These are phyloP conservation scores for Drosophila affinis DNA, from an alignment of 2,888 invertebrate species.

Conservation along the genomic window DNA sequence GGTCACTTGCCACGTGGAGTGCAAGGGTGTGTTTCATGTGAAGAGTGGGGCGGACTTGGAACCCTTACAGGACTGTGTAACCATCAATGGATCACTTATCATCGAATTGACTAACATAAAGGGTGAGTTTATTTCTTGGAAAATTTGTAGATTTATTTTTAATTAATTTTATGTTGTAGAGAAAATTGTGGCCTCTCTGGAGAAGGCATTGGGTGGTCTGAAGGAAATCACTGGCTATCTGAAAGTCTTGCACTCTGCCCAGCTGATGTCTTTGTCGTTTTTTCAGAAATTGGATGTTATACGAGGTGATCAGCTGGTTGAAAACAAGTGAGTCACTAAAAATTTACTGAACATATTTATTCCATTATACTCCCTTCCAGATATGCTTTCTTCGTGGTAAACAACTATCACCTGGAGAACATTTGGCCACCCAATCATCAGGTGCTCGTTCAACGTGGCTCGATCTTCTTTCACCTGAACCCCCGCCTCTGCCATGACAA, in stretches of 20 bases:
- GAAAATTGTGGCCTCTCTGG: slow-evolving; percentile 84
- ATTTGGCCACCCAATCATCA: slow-evolving; percentile 85
- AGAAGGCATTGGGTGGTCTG: slow-evolving; percentile 86
- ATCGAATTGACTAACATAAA: slow-evolving; percentile 84
- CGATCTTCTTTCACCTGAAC: slow-evolving; percentile 89
- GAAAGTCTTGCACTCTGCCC: slow-evolving; percentile 86
- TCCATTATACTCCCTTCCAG: slow-evolving; percentile 56
- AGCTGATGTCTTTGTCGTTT: slow-evolving; percentile 87
- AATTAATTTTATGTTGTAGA: slow-evolving; percentile 48
- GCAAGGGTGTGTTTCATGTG: slow-evolving; percentile 67
- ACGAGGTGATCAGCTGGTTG: slow-evolving; percentile 84
- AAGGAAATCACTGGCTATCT: slow-evolving; percentile 88
- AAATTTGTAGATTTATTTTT: too few relatives aligned
- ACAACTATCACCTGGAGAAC: slow-evolving; percentile 88
- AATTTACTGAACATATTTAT: too few relatives aligned
- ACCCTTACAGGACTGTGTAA: slow-evolving; percentile 87
- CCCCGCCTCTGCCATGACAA: slow-evolving; percentile 88
- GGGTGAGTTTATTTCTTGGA: slow-evolving; percentile 56
- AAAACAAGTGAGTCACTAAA: slow-evolving; percentile 64
- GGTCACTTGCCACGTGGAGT: slow-evolving; percentile 61
- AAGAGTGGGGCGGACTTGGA: slow-evolving; percentile 59
- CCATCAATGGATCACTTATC: slow-evolving; percentile 88
- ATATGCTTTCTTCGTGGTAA: slow-evolving; percentile 86
- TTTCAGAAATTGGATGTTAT: slow-evolving; percentile 87
- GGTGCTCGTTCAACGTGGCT: slow-evolving; percentile 85